Percentiles rank a stretch among this genome's conserved stretches.
Evolutionary conservation across 2,797 vertebrate genomes (phyloP).

Genomic region (Pipistrellus kuhlii): DNA sequence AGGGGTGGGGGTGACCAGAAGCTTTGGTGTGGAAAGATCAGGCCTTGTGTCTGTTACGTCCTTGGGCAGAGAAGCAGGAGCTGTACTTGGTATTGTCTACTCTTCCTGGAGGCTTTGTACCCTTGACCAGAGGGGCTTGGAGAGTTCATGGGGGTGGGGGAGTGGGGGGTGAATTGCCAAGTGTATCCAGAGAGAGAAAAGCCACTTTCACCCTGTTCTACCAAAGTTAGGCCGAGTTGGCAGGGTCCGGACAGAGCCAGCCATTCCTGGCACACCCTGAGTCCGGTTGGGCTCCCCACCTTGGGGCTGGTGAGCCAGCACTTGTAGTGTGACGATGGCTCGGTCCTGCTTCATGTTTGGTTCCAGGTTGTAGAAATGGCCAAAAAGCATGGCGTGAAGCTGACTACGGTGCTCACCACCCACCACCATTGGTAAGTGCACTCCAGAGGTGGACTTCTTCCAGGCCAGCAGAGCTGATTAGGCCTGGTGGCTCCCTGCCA

Average conservation of each 20-base stretch:
- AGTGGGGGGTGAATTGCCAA: neutral
- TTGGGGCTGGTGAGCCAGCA: fast-evolving
- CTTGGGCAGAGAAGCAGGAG: neutral
- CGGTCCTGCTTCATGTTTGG: neutral
- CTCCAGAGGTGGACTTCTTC: neutral
- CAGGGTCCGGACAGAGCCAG: neutral
- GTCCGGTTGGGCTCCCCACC: fast-evolving
- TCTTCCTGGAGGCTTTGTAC: neutral
- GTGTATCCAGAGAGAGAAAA: neutral
- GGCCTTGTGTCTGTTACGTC: neutral
- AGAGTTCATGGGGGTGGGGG: fast-evolving
- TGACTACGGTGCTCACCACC: constrained; percentile 96
- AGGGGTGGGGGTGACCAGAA: neutral
- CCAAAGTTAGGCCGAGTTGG: neutral
- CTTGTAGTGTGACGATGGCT: fast-evolving
- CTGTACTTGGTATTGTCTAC: neutral
- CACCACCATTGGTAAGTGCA: constrained; percentile 97
- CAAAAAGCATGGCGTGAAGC: constrained; percentile 93
- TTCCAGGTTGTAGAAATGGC: constrained; percentile 94
- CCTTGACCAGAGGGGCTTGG: neutral
- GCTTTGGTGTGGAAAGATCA: neutral
- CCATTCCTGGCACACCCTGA: neutral
- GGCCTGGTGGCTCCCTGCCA: neutral
- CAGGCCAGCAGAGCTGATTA: neutral
- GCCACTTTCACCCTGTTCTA: neutral